phyloP scores from a whole-genome alignment of 2,888 invertebrate genomes.

The Sclerodermus sp. region DNA sequence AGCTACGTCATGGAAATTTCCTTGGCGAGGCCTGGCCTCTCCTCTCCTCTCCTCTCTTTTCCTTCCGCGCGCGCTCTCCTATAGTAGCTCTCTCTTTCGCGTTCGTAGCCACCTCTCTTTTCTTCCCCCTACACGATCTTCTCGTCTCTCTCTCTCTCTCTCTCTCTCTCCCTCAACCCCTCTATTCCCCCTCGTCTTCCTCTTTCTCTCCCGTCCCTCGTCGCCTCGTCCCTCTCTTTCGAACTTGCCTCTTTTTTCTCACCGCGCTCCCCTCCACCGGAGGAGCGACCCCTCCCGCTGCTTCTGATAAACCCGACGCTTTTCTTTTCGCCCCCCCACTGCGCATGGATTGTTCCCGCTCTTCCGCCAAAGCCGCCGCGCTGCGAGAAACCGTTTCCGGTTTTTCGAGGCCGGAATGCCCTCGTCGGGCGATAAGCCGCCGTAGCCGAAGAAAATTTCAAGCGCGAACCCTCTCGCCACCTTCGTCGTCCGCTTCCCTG shows the following conservation, averaged over 20 bases:
- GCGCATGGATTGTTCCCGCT: no score
- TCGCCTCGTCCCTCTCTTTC: conserved; percentile 9
- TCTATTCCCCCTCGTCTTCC: neutral
- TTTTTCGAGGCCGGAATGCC: neutral
- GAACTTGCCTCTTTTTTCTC: neutral
- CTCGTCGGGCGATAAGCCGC: neutral
- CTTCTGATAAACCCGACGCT: no score
- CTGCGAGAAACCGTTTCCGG: no score
- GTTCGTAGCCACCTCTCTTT: neutral
- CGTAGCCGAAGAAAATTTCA: neutral
- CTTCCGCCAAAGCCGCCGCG: no score
- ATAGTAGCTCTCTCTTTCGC: conserved; percentile 5
- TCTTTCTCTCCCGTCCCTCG: conserved; percentile 3
- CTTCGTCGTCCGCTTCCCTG: no score
- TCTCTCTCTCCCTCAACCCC: conserved; percentile 8
- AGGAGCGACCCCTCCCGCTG: no score
- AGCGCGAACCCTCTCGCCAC: no score
- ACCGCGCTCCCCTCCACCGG: neutral
- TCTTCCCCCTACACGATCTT: neutral
- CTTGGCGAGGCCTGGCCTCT: conserved; percentile 24
- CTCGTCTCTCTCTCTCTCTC: conserved; percentile 1
- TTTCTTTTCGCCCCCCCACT: no score
- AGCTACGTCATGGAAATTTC: conserved; percentile 39
- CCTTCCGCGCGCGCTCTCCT: no score
- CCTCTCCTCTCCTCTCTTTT: conserved; percentile 14